These are phyloP conservation scores for Eulithis testata DNA, from an alignment of 2,888 invertebrate species.

Conservation along the genomic window DNA sequence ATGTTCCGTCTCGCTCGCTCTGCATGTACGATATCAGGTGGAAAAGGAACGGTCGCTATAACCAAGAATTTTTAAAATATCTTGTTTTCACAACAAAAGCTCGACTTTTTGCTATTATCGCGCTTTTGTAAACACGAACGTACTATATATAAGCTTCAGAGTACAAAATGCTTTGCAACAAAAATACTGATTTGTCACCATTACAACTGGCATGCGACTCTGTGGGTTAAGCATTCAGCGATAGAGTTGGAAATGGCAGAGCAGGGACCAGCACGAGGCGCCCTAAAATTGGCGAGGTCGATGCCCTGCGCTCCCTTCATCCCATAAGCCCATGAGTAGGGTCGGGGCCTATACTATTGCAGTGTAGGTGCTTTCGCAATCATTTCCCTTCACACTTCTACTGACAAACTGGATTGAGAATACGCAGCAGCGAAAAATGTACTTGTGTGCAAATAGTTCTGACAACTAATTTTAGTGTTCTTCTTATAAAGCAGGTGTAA, in stretches of 20 bases:
- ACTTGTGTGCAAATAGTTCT: too few relatives aligned
- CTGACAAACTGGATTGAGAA: not conserved
- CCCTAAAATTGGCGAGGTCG: constrained; percentile 35
- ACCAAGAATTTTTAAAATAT: constrained; percentile 13
- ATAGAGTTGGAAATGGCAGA: constrained; percentile 15
- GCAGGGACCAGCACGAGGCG: constrained; percentile 12
- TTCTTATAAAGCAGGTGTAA: too few relatives aligned
- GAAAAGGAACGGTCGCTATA: constrained; percentile 4
- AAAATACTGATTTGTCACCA: constrained; percentile 15
- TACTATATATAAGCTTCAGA: not conserved
- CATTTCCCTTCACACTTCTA: constrained; percentile 9
- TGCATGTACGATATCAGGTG: not conserved
- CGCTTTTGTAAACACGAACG: constrained; percentile 4
- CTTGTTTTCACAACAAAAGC: constrained; percentile 19
- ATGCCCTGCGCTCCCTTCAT: constrained; percentile 33
- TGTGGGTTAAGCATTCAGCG: constrained; percentile 1
- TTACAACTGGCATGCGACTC: constrained; percentile 1
- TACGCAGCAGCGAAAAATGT: too few relatives aligned
- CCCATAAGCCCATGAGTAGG: constrained; percentile 27
- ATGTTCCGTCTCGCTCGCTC: constrained; percentile 11
- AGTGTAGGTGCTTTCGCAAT: constrained; percentile 14
- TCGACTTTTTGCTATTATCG: not conserved
- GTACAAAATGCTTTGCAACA: constrained; percentile 9
- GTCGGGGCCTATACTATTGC: constrained; percentile 14
- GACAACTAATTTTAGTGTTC: too few relatives aligned